A percentile compares a stretch with the other conserved stretches of the same genome.
These are phyloP conservation scores for Apus apus DNA, from an alignment of 2,113 vertebrate species.

Conservation along the genomic window DNA sequence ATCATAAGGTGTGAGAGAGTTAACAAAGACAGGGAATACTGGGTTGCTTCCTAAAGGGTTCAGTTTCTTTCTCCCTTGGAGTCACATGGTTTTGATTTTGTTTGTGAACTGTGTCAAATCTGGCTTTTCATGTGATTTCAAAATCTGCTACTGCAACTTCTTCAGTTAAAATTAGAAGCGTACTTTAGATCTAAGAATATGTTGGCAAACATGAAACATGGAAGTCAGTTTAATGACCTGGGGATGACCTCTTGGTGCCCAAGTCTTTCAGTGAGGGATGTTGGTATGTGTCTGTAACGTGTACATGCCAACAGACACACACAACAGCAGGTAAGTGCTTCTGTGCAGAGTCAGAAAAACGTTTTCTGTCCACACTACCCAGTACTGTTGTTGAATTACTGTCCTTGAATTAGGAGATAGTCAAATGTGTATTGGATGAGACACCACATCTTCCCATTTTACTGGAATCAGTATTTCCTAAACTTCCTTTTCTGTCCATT, in stretches of 20 bases:
- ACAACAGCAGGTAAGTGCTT: not conserved
- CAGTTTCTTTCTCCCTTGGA: not conserved
- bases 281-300: not conserved
- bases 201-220: not conserved
- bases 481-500: not conserved
- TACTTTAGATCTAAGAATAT: not conserved
- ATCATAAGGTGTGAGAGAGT: not conserved
- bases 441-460: not conserved
- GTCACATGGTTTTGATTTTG: constrained; percentile 39
- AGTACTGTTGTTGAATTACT: not conserved
- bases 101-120: constrained; percentile 31
- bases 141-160: constrained; percentile 14
- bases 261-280: not conserved
- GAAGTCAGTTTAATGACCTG: not conserved
- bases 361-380: not conserved
- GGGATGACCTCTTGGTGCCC: not conserved
- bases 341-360: not conserved
- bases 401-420: not conserved
- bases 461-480: not conserved
- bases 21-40: not conserved
- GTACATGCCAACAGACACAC: accelerated
- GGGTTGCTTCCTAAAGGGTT: not conserved
- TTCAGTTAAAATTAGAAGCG: not conserved
- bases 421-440: not conserved
- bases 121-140: constrained; percentile 7